Evolutionary conservation across 2,797 vertebrate genomes (phyloP), one percentile per base, ranked within the genome.

Genomic region (Pyrocephalus nanus): DNA sequence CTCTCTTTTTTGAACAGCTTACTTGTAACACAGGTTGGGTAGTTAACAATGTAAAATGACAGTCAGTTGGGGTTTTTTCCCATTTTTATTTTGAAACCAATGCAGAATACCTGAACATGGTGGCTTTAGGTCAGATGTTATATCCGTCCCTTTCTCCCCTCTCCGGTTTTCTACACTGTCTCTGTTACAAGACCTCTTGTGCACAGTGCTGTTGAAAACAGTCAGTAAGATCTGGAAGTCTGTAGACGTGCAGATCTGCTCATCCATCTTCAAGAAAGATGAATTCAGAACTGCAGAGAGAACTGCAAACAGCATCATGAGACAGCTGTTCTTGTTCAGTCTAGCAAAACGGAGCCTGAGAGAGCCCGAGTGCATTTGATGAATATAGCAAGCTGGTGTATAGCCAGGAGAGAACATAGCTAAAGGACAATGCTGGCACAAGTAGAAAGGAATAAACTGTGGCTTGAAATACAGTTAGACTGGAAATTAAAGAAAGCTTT

Each of bases 361-460:
- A 80, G 48, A 88, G 61, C 71, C 58, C 18, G 55, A 61, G 42
- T 48, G 54, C 2, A 0, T 81, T 72, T 74, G 65, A 51, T 91
- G 54, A 87, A 82, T 89, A 38, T 70, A 82, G 32, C 53, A 36
- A 86, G 36, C n/a, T 95, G 95, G 78, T 82, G 17, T 60, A 29
- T 22, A 79, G 90, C 96, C 95, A 96, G 74, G 58, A 89, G 60
- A 87, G 72, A 92, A 32, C 76, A 91, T 65, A 76, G 88, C 66
- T 86, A 43, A 84, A 81, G 72, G 86, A 95, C 95, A 95, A 81
- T 94, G 79, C 88, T 96, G 95, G 95, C 94, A 89, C n/a, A 72
- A 94, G 69, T 87, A 92, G 78, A 96, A 95, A 93, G 81, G 91
- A 91, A 67, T 67, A 89, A 83, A 77, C 48, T 82, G 74, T 55